A percentile compares a stretch with the other conserved stretches of the same genome.
Evolutionary conservation across 1,140 invertebrate species (phyloP).

Genomic region (Nymphalis io): DNA sequence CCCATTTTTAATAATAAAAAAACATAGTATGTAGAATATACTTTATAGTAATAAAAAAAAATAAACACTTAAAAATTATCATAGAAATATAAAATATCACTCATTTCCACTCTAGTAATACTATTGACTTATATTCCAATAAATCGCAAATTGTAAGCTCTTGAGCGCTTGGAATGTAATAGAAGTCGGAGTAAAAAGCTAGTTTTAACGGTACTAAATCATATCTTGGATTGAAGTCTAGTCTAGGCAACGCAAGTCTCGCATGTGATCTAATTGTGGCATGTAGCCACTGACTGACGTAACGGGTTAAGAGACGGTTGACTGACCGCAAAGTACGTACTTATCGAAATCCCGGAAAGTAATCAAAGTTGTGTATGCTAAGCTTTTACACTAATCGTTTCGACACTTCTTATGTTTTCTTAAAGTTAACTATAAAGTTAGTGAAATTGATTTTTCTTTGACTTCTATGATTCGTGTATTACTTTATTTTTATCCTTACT

Average conservation of each 20-base stretch:
- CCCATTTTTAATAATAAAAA: too few relatives aligned
- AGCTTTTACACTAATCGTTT: neutral
- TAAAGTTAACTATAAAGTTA: too few relatives aligned
- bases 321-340: conserved; percentile 61
- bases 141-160: conserved; percentile 10
- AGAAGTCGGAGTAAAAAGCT: conserved; percentile 46
- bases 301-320: conserved; percentile 64
- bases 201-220: conserved; percentile 67
- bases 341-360: conserved; percentile 47
- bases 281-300: conserved; percentile 68
- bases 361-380: conserved; percentile 2
- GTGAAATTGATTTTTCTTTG: too few relatives aligned
- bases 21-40: too few relatives aligned
- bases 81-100: neutral
- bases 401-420: too few relatives aligned
- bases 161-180: conserved; percentile 41
- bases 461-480: too few relatives aligned
- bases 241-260: conserved; percentile 62
- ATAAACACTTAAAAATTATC: neutral
- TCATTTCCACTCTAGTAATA: conserved; percentile 15
- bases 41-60: too few relatives aligned
- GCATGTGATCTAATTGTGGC: conserved; percentile 73
- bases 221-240: conserved; percentile 58
- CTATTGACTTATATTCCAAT: conserved; percentile 32
- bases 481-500: too few relatives aligned